Conservation (phyloP, 1,140 invertebrate genomes). For the Galleria mellonella region DNA sequence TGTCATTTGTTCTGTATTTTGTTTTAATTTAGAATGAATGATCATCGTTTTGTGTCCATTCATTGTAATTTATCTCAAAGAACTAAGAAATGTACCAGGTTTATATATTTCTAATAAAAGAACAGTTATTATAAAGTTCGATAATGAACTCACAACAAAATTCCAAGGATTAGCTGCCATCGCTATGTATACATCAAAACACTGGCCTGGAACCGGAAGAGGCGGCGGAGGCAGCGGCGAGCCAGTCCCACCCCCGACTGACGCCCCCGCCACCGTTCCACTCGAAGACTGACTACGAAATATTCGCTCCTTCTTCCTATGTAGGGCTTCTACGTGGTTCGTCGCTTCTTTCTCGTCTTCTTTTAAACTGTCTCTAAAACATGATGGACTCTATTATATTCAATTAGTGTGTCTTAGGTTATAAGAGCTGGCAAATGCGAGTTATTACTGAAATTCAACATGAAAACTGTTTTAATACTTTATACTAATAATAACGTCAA, state of each 20-base stretch:
- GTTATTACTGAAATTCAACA: too few species aligned
- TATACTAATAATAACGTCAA: too few species aligned
- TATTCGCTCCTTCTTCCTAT: conserved; percentile 61
- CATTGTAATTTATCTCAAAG: too few species aligned
- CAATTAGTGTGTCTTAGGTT: too few species aligned
- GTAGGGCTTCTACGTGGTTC: conserved; percentile 44
- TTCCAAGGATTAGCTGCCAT: conserved; percentile 77
- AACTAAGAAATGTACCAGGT: too few species aligned
- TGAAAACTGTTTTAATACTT: too few species aligned
- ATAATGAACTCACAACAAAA: conserved; percentile 54
- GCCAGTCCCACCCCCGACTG: conserved; percentile 15
- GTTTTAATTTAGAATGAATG: too few species aligned
- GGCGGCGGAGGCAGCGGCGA: conserved; percentile 36
- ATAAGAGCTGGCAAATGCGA: too few species aligned
- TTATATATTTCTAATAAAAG: too few species aligned
- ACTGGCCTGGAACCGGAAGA: conserved; percentile 50
- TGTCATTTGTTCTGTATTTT: too few species aligned
- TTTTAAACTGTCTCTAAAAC: conserved; percentile 4
- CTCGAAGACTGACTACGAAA: conserved; percentile 31
- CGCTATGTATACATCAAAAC: conserved; percentile 76
- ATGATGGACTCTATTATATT: too few species aligned
- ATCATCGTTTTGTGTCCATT: too few species aligned
- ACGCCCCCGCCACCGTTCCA: conserved; percentile 16
- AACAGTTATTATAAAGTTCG: background rate
- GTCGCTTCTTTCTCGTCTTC: conserved; percentile 35